phyloP scores from a whole-genome alignment of 2,797 vertebrate species.

The Falco concolor region DNA sequence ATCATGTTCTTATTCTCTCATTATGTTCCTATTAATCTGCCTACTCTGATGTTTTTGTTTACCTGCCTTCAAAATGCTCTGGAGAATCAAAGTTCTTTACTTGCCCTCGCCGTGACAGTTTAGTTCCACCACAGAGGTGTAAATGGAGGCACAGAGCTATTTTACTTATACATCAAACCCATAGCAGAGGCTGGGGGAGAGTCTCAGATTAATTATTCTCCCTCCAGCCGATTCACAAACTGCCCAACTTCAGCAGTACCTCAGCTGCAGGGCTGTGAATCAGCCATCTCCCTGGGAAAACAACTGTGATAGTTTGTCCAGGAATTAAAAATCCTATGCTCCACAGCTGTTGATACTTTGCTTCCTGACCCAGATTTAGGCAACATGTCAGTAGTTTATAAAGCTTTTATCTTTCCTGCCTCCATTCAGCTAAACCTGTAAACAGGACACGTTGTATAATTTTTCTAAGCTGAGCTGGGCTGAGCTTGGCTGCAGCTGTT shows the following conservation, averaged over 20 bases:
- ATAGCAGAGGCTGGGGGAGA: not conserved
- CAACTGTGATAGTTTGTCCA: not conserved
- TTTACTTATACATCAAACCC: not conserved
- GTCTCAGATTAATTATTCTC: not conserved
- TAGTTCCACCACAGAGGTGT: not conserved
- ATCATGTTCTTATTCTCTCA: not conserved
- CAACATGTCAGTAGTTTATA: not conserved
- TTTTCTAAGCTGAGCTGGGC: not conserved
- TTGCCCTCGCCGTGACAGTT: not conserved
- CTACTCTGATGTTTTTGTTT: not conserved
- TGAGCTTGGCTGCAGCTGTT: not conserved
- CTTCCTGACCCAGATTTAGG: not conserved
- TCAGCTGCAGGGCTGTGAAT: not conserved
- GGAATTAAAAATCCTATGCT: constrained; percentile 7
- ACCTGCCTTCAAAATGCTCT: not conserved
- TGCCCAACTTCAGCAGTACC: not conserved
- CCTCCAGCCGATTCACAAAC: not conserved
- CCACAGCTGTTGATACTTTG: constrained; percentile 14
- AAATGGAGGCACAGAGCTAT: not conserved
- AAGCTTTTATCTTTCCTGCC: constrained; percentile 22
- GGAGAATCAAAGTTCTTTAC: not conserved
- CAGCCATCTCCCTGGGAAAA: not conserved
- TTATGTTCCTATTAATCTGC: not conserved
- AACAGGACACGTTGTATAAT: not conserved
- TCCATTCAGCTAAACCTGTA: constrained; percentile 4